Base-by-base conservation (phyloP, 2,797 vertebrate species). In the Anguilla pacifica region DNA sequence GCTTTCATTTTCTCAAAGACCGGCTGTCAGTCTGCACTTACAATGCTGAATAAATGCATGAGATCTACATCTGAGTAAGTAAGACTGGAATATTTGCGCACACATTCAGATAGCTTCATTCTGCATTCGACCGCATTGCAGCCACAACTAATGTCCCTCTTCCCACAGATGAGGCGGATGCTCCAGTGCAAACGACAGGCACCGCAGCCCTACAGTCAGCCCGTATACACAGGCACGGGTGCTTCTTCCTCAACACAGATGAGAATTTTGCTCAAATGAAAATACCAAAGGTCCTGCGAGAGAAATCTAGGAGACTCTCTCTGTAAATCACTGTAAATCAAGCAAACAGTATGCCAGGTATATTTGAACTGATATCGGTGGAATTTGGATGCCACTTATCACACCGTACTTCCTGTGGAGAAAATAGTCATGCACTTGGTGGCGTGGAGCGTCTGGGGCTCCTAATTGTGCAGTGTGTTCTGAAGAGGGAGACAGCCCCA, bases 301-400 rank as follows among this genome's bases (percentile, higher is more conserved):
- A 85, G 55, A 39, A 61, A 28, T 61, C 22, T 13, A 39, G 64
- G 13, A 15, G 53, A 17, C n/a, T n/a, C 19, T 51, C 55, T 55
- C 10, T n/a, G n/a, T n/a, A n/a, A 19, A 64, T 25, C 70, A 77
- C 84, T 39, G 25, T 61, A 83, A 90, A 90, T 77, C 90, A 86
- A 89, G 89, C 57, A 51, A 82, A 74, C 25, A 86, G 88, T 35
- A 86, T 49, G 46, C 39, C 83, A 74, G 86, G 64, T 85, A 84
- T 83, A 53, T 74, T 88, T 89, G 9, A 82, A 88, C 67, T 88
- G 91, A 87, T 89, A 90, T 85, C 89, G 81, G 85, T 91, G 92
- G 84, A 89, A 91, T 93, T 93, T 93, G 86, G 86, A 67, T 92
- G 92, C 90, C 92, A 92, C 90, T 93, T 92, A 89, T 67, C 87